Conservation (phyloP, 2,113 vertebrate genomes). For the Natator depressus region DNA sequence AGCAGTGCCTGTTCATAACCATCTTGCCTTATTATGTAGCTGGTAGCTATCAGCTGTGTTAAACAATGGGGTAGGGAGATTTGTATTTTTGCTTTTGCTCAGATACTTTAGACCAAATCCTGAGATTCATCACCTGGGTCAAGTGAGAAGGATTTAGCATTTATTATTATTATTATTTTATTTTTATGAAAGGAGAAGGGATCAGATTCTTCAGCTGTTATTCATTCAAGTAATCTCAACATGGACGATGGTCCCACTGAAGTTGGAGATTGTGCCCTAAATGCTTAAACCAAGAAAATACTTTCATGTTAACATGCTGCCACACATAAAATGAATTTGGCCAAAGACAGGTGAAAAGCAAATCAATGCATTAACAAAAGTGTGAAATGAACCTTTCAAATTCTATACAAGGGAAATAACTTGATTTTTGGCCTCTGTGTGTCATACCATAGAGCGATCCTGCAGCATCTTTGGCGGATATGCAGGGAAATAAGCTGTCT, state of each 20-base stretch:
- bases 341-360: neutral
- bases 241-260: neutral
- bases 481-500: constrained; percentile 7
- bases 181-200: neutral
- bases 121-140: neutral
- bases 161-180: neutral
- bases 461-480: neutral
- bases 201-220: neutral
- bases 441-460: constrained; percentile 14
- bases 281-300: neutral
- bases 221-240: neutral
- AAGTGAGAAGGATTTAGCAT: neutral
- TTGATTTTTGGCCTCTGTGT: constrained; percentile 15
- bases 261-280: neutral
- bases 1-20: constrained; percentile 38
- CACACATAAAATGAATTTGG: neutral
- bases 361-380: constrained; percentile 34
- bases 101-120: neutral
- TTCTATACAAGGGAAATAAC: constrained; percentile 18
- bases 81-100: neutral
- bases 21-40: constrained; percentile 32
- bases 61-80: neutral
- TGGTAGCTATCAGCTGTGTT: constrained; percentile 21
- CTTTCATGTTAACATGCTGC: neutral
- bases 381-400: constrained; percentile 30